Base-by-base conservation (phyloP, 2,888 invertebrate species). In the Pseudococcus longispinus region DNA sequence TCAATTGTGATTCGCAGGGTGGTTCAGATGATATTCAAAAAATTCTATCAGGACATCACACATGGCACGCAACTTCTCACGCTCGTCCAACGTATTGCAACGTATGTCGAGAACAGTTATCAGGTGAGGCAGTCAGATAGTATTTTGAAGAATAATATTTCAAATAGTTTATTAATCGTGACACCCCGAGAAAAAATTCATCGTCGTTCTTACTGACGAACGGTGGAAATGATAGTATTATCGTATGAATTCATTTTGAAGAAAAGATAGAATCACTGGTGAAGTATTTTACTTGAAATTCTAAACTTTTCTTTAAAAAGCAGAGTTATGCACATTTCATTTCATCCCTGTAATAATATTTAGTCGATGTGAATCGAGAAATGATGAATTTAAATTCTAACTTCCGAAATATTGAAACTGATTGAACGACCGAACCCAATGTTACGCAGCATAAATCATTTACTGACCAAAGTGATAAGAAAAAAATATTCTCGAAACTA, bases 51-150 rank as follows among this genome's bases (percentile, higher is more conserved):
- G 95, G 95, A 88, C 92, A 94, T 90, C 95, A 95, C 90, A 93
- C 93, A 89, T 96, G 96, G 96, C 97, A 97, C 90, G 95, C 97
- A 11, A 97, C 97, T 23, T 97, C 96, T 1, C 97, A 98, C 91
- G 97, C 98, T 0, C 93, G 98, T 85, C 98, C 98, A 74, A 97
- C 97, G 0, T 98, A 97, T 91, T 98, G 98, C 92, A 98, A 98
- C 91, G 97, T 98, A 70, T 99, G 98, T 91, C 93, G 97, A 88
- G 98, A 98, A 90, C 96, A 97, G 23, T 93, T 98, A 77, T 93
- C 93, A 85, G 95, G 92, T 92, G 90, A 90, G 89, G 88, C 83
- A 85, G 20, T n/a, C n/a, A 37, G 15, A 84, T 37, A 32, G 3
- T 51, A n/a, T n/a, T 51, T 51, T 51, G 5, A 3, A 51, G n/a